Base-by-base conservation (phyloP, 92 coral and sea anemone species). In the Siderastrea radians region DNA sequence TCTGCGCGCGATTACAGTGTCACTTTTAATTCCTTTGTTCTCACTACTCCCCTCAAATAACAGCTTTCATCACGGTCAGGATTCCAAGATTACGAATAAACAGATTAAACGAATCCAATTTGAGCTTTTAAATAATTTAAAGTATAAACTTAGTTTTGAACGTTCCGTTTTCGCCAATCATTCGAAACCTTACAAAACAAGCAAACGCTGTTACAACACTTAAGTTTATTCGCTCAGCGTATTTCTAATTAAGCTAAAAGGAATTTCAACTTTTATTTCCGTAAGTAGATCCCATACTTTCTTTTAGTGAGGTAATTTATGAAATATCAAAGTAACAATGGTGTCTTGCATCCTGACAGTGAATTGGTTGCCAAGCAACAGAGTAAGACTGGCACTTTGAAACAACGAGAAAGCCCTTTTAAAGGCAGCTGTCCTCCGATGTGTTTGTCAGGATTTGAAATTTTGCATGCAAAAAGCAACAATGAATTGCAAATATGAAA, bases 291-390 rank as follows among this genome's bases (percentile, higher is more conserved):
- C 12, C 75, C 10, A 6, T 6, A 10, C 10, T 53, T 6, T 53
- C 57, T 2, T 53, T 53, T 53, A 53, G 57, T 53, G 10, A 53
- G 57, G 57, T 5, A 6, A 10, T 53, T 26, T 26, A 26, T 26
- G 26, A 7, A 76, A 50, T 47, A 58, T 17, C 67, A 61, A 76
- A 45, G 49, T 47, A 16, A 46, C 43, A 44, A 26, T 26, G 38
- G 38, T 26, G 38, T 26, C 5, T 16, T 15, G 1, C 11, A 44
- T 76, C 52, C 7, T 78, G 68, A 7, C 15, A 15, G 49, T 48
- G 9, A 47, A 4, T 9, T 70, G 48, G 72, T 78, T 62, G 54
- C 71, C 44, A 78, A 62, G 83, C 58, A 78, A 78, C 63, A 19
- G 13, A 15, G 49, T 6, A 11, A 52, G 62, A 74, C 26, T 52